phyloP scores from a whole-genome alignment of 2,797 vertebrate genomes.

The Salmo trutta region DNA sequence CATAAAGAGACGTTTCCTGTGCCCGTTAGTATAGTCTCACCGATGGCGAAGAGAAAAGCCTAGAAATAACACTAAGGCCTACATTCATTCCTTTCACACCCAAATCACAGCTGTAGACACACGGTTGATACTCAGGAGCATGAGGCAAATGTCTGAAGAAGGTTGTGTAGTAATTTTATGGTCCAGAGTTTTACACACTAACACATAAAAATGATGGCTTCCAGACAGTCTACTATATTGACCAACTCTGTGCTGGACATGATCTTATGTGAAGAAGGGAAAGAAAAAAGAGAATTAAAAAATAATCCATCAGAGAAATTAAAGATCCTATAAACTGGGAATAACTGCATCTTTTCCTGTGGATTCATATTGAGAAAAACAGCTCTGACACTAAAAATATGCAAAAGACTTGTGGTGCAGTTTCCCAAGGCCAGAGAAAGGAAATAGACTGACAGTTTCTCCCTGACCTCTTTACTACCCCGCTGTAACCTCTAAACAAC shows the following conservation, averaged over 20 bases:
- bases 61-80: background rate
- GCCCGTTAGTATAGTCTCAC: constrained; percentile 32
- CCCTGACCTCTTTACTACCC: constrained; percentile 76
- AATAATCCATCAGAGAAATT: constrained; percentile 53
- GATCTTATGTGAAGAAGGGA: constrained; percentile 12
- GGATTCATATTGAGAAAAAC: constrained; percentile 53
- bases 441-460: constrained; percentile 82
- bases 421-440: constrained; percentile 83
- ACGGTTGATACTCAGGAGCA: constrained; percentile 33
- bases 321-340: constrained; percentile 54
- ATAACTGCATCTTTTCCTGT: constrained; percentile 56
- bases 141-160: constrained; percentile 43
- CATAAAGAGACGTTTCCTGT: constrained; percentile 31
- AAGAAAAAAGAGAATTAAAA: constrained; percentile 38
- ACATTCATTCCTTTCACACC: constrained; percentile 3
- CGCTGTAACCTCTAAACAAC: constrained; percentile 71
- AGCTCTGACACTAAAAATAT: constrained; percentile 72
- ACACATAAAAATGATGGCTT: constrained; percentile 70
- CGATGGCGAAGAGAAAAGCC: constrained; percentile 4
- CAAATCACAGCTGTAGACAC: constrained; percentile 44
- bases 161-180: constrained; percentile 58
- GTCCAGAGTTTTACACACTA: constrained; percentile 54
- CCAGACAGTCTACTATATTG: constrained; percentile 53
- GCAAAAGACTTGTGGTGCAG: constrained; percentile 73
- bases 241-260: constrained; percentile 16